Evolutionary conservation across 2,797 vertebrate species (phyloP).

Genomic region (Octomys mimax): DNA sequence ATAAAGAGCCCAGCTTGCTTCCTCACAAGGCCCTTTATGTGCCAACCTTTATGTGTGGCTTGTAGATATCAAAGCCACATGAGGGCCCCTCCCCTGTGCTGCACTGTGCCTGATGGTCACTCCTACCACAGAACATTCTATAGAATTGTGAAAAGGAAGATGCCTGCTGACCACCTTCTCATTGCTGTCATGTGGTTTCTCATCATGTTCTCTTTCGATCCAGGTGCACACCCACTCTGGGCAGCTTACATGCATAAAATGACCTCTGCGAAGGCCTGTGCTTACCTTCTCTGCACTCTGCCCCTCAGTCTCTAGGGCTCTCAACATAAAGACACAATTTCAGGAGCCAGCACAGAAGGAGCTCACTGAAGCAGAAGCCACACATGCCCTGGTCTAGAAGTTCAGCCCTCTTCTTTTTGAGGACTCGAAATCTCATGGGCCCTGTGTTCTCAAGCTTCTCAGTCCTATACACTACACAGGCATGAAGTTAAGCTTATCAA

Average conservation of each 20-base stretch:
- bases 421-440: background rate
- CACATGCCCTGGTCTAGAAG: fast-evolving
- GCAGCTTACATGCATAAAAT: background rate
- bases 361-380: background rate
- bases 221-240: background rate
- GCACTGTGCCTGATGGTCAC: background rate
- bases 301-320: background rate
- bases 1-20: background rate
- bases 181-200: background rate
- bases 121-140: background rate
- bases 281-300: background rate
- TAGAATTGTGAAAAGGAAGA: background rate
- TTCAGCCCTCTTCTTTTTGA: background rate
- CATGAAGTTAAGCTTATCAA: background rate
- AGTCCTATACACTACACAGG: too few species aligned
- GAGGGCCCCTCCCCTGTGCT: too few species aligned
- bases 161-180: background rate
- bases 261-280: background rate
- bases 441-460: background rate
- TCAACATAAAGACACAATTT: background rate
- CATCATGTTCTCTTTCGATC: background rate
- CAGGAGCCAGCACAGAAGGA: background rate
- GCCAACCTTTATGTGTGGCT: background rate
- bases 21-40: background rate
- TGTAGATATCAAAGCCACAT: background rate